Percentiles rank a stretch among this genome's conserved stretches.
phyloP scores from a whole-genome alignment of 2,113 vertebrate species.

The Rhadina sibilatrix region DNA sequence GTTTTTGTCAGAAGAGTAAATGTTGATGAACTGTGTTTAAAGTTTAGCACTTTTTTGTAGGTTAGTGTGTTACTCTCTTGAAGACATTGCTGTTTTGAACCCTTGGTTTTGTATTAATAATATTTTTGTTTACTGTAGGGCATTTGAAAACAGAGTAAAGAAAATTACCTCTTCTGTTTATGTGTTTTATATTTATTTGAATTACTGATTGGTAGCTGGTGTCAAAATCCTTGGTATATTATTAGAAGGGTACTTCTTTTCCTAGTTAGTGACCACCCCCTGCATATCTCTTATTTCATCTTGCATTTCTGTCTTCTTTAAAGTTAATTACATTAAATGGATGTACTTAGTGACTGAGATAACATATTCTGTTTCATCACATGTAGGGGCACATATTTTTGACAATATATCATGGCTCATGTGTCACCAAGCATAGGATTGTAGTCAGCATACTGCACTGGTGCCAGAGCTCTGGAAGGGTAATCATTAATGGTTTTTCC shows the following conservation, averaged over 20 bases:
- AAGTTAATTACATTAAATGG: slow-evolving; percentile 42
- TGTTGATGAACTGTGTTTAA: background rate
- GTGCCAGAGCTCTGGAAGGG: background rate
- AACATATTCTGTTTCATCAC: slow-evolving; percentile 34
- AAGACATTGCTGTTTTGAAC: background rate
- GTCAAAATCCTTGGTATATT: slow-evolving; percentile 7
- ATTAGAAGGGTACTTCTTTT: slow-evolving; percentile 36
- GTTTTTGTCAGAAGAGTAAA: background rate
- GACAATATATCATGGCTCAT: background rate
- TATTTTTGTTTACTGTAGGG: background rate
- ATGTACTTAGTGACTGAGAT: slow-evolving; percentile 10
- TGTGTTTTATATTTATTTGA: background rate
- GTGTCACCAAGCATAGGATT: background rate
- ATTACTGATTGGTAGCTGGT: background rate
- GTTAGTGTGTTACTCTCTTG: background rate
- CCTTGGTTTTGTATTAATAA: background rate
- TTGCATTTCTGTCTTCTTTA: slow-evolving; percentile 27
- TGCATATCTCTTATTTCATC: background rate
- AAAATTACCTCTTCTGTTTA: background rate
- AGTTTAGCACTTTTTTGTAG: background rate
- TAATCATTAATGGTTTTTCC: background rate
- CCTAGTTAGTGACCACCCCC: slow-evolving; percentile 15
- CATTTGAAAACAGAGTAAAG: background rate
- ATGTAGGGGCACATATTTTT: background rate
- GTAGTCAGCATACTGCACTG: background rate